These are phyloP conservation scores for Dicentrarchus labrax DNA, from an alignment of 2,113 vertebrate genomes.

Conservation along the genomic window DNA sequence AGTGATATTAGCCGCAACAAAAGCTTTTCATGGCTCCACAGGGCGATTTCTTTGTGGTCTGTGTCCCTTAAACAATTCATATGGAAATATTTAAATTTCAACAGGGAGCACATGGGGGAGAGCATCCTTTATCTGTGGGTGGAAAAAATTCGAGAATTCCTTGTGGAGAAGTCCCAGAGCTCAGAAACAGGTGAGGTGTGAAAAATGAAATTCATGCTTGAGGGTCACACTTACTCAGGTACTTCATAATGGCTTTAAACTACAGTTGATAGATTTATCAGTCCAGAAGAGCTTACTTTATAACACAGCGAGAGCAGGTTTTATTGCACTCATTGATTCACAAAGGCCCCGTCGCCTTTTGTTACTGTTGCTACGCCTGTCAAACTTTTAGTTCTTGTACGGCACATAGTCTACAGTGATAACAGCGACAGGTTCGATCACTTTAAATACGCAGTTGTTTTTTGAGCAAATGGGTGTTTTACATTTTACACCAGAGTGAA, in stretches of 20 bases:
- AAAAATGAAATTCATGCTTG: slow-evolving; percentile 33
- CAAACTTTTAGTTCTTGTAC: too few relatives aligned
- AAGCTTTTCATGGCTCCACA: slow-evolving; percentile 42
- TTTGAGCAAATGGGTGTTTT: too few relatives aligned
- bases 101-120: slow-evolving; percentile 93
- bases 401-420: too few relatives aligned
- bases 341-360: background rate
- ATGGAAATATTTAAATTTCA: slow-evolving; percentile 43
- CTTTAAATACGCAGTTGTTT: too few relatives aligned
- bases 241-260: background rate
- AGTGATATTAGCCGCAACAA: slow-evolving; percentile 54
- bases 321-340: background rate
- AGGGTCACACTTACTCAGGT: background rate
- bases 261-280: background rate
- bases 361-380: too few relatives aligned
- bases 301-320: background rate
- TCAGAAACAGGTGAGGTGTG: slow-evolving; percentile 88
- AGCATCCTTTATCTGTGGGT: slow-evolving; percentile 97
- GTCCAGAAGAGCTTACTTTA: background rate
- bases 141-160: slow-evolving; percentile 93
- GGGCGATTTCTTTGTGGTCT: slow-evolving; percentile 6
- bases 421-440: too few relatives aligned
- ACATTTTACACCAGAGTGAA: too few relatives aligned
- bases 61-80: slow-evolving; percentile 3
- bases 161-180: slow-evolving; percentile 88